Conservation (phyloP, 2,888 invertebrate species). For the Drosophila niveifrons region DNA sequence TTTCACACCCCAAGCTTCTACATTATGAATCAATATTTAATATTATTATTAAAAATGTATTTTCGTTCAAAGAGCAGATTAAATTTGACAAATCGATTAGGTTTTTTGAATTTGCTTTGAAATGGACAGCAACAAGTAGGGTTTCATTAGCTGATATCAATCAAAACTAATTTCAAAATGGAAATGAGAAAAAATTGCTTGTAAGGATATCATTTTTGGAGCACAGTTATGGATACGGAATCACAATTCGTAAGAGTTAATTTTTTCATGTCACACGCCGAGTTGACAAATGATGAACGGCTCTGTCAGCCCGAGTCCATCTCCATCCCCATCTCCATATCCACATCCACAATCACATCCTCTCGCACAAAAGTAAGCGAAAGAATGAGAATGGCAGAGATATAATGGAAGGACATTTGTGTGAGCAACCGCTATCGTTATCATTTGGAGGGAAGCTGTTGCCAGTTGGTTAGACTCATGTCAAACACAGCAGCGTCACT, state of each 20-base stretch:
- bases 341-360: neutral
- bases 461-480: slow-evolving; percentile 32
- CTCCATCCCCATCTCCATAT: neutral
- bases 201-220: neutral
- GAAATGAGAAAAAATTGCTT: neutral
- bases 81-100: neutral
- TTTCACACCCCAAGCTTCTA: neutral
- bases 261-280: slow-evolving; percentile 21
- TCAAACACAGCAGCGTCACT: slow-evolving; percentile 41
- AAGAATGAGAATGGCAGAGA: neutral
- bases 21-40: slow-evolving; percentile 5
- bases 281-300: slow-evolving; percentile 69
- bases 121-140: neutral
- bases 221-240: slow-evolving; percentile 7
- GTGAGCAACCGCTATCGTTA: slow-evolving; percentile 43
- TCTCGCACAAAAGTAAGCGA: neutral
- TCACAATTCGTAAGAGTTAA: slow-evolving; percentile 19
- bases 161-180: slow-evolving; percentile 1
- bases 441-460: slow-evolving; percentile 40
- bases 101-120: neutral
- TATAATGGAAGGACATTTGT: slow-evolving; percentile 38
- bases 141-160: neutral
- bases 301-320: slow-evolving; percentile 27
- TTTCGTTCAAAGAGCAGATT: neutral
- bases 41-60: neutral